Evolutionary conservation across 2,888 invertebrate species (phyloP).

Genomic region (Aspidapion aeneum): DNA sequence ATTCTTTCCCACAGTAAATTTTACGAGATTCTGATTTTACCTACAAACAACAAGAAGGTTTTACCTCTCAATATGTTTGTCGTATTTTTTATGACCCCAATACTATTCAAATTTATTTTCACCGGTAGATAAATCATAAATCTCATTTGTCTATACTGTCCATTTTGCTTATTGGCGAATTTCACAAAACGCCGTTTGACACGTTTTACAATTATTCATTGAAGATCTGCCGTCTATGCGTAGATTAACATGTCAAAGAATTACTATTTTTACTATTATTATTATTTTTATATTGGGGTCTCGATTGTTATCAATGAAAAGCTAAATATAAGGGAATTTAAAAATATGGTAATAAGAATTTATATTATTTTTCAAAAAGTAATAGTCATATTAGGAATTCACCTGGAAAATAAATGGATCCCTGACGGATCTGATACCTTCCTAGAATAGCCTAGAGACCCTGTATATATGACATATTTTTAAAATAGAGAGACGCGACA

Average conservation of each 20-base stretch:
- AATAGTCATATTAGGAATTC: no score
- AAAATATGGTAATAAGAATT: no score
- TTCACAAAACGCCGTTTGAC: background rate
- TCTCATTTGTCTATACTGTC: background rate
- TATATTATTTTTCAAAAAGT: no score
- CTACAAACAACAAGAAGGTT: no score
- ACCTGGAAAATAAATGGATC: no score
- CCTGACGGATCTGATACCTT: no score
- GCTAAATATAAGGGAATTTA: no score
- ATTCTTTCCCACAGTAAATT: background rate
- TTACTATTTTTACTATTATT: background rate
- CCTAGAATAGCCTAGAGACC: no score
- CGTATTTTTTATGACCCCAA: background rate
- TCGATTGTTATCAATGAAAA: background rate
- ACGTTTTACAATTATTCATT: background rate
- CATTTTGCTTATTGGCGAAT: background rate
- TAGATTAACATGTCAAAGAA: no score
- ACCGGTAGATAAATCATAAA: background rate
- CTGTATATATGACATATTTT: no score
- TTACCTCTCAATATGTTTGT: background rate
- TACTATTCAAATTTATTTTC: background rate
- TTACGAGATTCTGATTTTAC: background rate
- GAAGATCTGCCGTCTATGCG: background rate
- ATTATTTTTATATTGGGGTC: no score
- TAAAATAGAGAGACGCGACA: no score